phyloP scores from a whole-genome alignment of 2,113 vertebrate genomes.

The Nycticebus coucang region DNA sequence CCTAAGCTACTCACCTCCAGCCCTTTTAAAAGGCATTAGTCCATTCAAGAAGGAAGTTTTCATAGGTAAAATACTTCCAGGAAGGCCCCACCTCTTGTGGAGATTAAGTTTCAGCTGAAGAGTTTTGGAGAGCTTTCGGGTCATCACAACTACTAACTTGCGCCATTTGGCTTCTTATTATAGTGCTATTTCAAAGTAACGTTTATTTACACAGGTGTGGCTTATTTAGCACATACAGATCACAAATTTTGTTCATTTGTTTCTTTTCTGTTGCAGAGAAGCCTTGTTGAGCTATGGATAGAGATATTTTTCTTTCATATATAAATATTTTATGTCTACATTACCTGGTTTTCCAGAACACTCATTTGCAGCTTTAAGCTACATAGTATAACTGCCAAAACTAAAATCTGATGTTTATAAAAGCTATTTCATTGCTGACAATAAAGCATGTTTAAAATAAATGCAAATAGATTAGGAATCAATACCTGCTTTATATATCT shows the following conservation, averaged over 20 bases:
- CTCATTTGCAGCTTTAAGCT: background rate
- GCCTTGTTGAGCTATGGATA: background rate
- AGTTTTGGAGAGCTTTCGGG: background rate
- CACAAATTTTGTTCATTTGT: background rate
- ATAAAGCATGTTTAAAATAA: background rate
- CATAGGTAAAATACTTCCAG: background rate
- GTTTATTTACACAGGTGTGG: background rate
- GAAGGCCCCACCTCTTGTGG: background rate
- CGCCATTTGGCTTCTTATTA: background rate
- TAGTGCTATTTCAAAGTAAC: background rate
- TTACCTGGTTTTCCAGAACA: background rate
- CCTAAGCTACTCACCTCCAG: background rate
- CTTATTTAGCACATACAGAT: background rate
- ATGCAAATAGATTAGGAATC: background rate
- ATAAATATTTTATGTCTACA: background rate
- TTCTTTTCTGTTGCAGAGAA: background rate
- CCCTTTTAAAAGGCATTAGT: background rate
- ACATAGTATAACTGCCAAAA: background rate
- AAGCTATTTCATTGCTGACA: background rate
- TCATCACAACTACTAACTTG: fast-evolving
- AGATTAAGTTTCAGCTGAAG: background rate
- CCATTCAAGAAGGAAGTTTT: background rate
- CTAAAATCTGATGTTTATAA: background rate
- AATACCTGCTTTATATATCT: background rate
- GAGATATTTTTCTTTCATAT: background rate